Evolutionary conservation across 2,888 invertebrate genomes (phyloP).

Genomic region (Sarcophaga subvicina): DNA sequence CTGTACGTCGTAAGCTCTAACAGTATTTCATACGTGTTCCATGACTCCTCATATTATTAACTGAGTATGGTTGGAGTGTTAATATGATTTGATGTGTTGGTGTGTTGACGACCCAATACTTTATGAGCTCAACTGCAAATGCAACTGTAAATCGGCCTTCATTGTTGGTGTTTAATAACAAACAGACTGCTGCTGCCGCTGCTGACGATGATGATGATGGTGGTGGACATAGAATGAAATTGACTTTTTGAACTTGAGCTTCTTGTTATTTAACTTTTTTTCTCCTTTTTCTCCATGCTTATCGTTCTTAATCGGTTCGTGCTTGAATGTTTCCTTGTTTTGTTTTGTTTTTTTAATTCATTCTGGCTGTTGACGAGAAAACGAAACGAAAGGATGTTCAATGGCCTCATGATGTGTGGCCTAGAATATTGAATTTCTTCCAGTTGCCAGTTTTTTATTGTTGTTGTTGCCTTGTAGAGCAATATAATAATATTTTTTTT

Average conservation of each 20-base stretch:
- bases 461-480: background rate
- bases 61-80: conserved; percentile 6
- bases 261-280: conserved; percentile 43
- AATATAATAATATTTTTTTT: too few species aligned
- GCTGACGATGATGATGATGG: background rate
- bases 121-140: conserved; percentile 39
- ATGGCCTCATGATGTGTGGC: conserved; percentile 60
- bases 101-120: conserved; percentile 27
- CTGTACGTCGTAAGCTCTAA: background rate
- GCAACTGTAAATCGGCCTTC: background rate
- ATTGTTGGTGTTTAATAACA: background rate
- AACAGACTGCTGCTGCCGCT: too few species aligned
- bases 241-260: conserved; percentile 69
- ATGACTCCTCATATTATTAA: background rate
- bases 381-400: conserved; percentile 42
- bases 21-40: background rate
- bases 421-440: conserved; percentile 62
- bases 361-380: conserved; percentile 1
- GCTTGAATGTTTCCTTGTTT: conserved; percentile 5
- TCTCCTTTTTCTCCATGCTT: conserved; percentile 47
- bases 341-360: background rate
- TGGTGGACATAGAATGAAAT: conserved; percentile 49
- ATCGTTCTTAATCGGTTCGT: conserved; percentile 17
- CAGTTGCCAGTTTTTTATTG: conserved; percentile 47
- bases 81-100: conserved; percentile 22